phyloP scores from a whole-genome alignment of 2,113 vertebrate species.

The Genyomyrus donnyi region DNA sequence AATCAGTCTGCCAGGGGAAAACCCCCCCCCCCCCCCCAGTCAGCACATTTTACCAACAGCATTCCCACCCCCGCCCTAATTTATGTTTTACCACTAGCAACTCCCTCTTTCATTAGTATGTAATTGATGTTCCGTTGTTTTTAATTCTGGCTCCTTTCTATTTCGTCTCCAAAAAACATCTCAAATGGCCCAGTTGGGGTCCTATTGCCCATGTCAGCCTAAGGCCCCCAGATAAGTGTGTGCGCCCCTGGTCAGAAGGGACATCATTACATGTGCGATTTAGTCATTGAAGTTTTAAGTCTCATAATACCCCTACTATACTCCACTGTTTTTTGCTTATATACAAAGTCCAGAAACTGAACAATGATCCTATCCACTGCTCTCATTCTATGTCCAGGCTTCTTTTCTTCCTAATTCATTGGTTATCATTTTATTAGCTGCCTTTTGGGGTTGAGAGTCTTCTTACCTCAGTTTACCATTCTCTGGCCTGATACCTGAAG shows the following conservation, averaged over 20 bases:
- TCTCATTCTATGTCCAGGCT: background rate
- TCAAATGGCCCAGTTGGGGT: no score
- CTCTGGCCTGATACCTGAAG: constrained; percentile 12
- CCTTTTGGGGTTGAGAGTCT: constrained; percentile 2
- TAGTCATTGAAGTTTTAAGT: background rate
- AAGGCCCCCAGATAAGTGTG: no score
- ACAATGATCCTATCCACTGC: background rate
- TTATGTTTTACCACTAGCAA: no score
- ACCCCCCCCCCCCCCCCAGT: no score
- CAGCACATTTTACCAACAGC: no score
- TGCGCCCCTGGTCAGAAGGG: background rate
- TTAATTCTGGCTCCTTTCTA: no score
- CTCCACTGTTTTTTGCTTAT: background rate
- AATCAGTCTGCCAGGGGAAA: no score
- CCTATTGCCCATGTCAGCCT: no score
- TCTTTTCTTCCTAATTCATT: background rate
- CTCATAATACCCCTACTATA: background rate
- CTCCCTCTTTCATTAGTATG: no score
- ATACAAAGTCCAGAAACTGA: background rate
- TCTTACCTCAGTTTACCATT: constrained; percentile 2
- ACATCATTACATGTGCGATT: background rate
- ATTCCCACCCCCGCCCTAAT: no score
- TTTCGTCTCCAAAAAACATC: no score
- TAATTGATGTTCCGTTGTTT: no score
- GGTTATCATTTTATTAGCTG: background rate